Percentiles rank a stretch among this genome's conserved stretches.
phyloP scores from a whole-genome alignment of 2,113 vertebrate species.

The Dipodomys ordii region DNA sequence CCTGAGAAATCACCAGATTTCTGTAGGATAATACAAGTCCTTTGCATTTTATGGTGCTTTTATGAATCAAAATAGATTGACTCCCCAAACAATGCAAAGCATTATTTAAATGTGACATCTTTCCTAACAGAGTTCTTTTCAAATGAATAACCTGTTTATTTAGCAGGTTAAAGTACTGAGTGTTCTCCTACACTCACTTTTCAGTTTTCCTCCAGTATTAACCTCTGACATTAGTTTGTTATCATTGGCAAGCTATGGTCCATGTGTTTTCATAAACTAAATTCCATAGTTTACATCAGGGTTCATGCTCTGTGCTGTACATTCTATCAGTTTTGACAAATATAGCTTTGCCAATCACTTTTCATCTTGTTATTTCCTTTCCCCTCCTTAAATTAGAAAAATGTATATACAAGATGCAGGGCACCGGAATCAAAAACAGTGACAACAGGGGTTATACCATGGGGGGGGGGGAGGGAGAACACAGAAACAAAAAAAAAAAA shows the following conservation, averaged over 20 bases:
- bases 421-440: too few species aligned
- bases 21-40: neutral
- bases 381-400: too few species aligned
- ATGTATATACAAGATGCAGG: too few species aligned
- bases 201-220: neutral
- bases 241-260: neutral
- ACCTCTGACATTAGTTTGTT: neutral
- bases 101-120: neutral
- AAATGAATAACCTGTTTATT: neutral
- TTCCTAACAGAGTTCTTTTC: neutral
- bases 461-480: too few species aligned
- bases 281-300: neutral
- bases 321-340: neutral
- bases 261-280: neutral
- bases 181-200: neutral
- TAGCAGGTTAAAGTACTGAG: neutral
- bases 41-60: neutral
- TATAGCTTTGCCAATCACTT: neutral
- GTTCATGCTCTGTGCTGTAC: neutral
- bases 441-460: too few species aligned
- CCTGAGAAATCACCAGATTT: neutral
- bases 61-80: neutral
- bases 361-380: neutral
- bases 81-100: neutral
- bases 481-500: too few species aligned